Evolutionary conservation across 2,113 vertebrate genomes (phyloP).

Genomic region (Archocentrus centrarchus): DNA sequence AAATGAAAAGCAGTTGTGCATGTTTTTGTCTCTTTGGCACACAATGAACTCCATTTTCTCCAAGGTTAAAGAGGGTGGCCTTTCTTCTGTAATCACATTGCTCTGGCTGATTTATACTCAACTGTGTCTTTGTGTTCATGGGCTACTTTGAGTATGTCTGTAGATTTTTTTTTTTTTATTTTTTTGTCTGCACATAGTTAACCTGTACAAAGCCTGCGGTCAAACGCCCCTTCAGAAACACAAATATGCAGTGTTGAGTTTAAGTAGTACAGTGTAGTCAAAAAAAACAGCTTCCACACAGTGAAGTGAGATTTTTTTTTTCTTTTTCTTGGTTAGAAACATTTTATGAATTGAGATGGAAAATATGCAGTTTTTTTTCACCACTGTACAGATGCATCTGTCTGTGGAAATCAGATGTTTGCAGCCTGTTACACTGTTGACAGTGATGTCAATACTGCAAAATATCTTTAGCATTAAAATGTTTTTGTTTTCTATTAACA

Average conservation of each 20-base stretch:
- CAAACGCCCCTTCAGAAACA: background rate
- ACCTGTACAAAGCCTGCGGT: background rate
- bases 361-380: too few species aligned
- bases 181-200: background rate
- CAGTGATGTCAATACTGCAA: background rate
- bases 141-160: background rate
- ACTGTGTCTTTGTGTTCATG: background rate
- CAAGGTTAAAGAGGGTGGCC: background rate
- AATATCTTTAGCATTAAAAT: background rate
- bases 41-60: conserved; percentile 27
- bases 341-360: too few species aligned
- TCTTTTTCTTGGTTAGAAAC: too few species aligned
- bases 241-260: too few species aligned
- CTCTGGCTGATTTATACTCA: background rate
- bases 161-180: background rate
- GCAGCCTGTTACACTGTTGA: background rate
- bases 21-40: background rate
- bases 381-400: too few species aligned
- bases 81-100: background rate
- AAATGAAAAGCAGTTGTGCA: conserved; percentile 23
- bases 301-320: background rate
- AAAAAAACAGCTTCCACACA: too few species aligned
- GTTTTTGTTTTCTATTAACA: background rate
- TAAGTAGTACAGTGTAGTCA: background rate
- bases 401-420: background rate